Conservation (phyloP, 2,888 invertebrate species). For the Rambutsinella grinnellia region DNA sequence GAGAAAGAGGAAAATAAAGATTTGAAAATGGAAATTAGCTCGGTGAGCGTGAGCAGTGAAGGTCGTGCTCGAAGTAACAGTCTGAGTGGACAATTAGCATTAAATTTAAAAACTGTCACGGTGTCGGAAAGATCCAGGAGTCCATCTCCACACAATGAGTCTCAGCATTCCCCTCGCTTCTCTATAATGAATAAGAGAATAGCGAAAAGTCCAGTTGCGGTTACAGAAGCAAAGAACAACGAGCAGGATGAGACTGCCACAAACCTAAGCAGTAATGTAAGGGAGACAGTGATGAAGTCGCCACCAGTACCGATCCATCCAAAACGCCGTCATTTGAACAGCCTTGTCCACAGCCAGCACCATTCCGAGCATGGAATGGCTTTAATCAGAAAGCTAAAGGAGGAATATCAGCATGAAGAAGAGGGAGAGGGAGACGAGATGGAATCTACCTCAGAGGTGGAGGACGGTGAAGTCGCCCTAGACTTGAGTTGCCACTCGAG, state of each 20-base stretch:
- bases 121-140: constrained; percentile 38
- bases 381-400: neutral
- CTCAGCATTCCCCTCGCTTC: constrained; percentile 49
- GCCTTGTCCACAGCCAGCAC: constrained; percentile 41
- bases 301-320: constrained; percentile 55
- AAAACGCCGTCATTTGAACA: constrained; percentile 51
- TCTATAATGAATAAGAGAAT: constrained; percentile 23
- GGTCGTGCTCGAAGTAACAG: constrained; percentile 29
- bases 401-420: constrained; percentile 32
- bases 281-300: constrained; percentile 48
- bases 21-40: constrained; percentile 45
- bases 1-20: constrained; percentile 26
- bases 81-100: constrained; percentile 42
- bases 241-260: constrained; percentile 48
- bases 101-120: constrained; percentile 53
- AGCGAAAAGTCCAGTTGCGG: constrained; percentile 26
- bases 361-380: constrained; percentile 5
- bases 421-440: constrained; percentile 67
- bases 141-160: constrained; percentile 40
- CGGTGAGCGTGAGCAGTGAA: constrained; percentile 34
- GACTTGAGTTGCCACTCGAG: constrained; percentile 78
- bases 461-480: constrained; percentile 76
- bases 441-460: constrained; percentile 70
- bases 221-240: constrained; percentile 29
- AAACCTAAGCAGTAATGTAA: constrained; percentile 47